A percentile compares a stretch with the other conserved stretches of the same genome.
These are phyloP conservation scores for Erannis defoliaria DNA, from an alignment of 2,888 invertebrate genomes.

Conservation along the genomic window DNA sequence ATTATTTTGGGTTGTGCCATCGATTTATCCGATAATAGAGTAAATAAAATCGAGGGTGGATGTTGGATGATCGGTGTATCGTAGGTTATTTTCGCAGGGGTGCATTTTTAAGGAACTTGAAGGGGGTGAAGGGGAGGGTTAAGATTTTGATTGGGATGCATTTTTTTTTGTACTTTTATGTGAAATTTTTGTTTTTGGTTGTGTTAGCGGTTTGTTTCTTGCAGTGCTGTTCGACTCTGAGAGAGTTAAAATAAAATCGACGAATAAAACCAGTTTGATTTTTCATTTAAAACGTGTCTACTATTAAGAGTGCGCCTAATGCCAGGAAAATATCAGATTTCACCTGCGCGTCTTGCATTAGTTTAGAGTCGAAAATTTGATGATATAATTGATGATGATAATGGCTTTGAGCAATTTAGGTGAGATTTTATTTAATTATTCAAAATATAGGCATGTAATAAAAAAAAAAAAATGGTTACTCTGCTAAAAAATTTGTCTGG, in stretches of 20 bases:
- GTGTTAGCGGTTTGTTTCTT: slow-evolving; percentile 15
- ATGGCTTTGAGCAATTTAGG: too few species aligned
- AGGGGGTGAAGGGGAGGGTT: slow-evolving; percentile 19
- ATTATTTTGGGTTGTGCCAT: slow-evolving; percentile 52
- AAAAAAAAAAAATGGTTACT: too few species aligned
- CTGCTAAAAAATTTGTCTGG: too few species aligned
- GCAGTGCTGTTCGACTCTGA: background rate
- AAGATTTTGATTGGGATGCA: slow-evolving; percentile 32
- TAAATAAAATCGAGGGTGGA: slow-evolving; percentile 70
- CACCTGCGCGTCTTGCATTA: too few species aligned
- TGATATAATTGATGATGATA: too few species aligned
- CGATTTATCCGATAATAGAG: slow-evolving; percentile 74
- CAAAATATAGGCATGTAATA: too few species aligned
- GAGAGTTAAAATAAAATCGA: background rate
- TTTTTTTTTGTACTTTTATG: slow-evolving; percentile 32
- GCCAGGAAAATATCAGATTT: too few species aligned
- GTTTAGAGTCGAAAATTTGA: too few species aligned
- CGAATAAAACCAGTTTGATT: too few species aligned
- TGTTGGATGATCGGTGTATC: slow-evolving; percentile 51
- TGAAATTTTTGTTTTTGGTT: slow-evolving; percentile 24
- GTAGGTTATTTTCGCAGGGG: slow-evolving; percentile 45
- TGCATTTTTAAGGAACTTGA: slow-evolving; percentile 45
- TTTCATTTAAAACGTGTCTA: background rate
- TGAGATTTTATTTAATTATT: too few species aligned
- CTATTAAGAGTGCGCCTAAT: too few species aligned